These are phyloP conservation scores for Neodiprion lecontei DNA, from an alignment of 1,140 invertebrate genomes.

Conservation along the genomic window DNA sequence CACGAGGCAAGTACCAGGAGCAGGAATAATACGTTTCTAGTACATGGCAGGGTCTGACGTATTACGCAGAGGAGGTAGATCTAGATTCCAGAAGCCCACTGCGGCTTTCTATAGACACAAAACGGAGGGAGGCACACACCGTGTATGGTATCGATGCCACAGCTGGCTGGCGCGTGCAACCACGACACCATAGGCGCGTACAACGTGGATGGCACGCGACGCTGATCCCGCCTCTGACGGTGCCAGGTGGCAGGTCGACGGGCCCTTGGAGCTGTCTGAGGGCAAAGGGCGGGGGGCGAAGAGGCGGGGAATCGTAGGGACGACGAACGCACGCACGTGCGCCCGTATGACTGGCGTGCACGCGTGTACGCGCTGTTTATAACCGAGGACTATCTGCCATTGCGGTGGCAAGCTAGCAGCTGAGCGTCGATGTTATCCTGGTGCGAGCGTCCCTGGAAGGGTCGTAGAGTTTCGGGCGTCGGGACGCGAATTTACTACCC, in stretches of 20 bases:
- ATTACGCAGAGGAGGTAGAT: background rate
- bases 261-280: background rate
- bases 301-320: background rate
- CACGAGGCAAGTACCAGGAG: background rate
- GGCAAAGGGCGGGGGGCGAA: background rate
- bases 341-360: background rate
- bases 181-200: background rate
- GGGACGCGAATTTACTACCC: background rate
- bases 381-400: too few relatives aligned
- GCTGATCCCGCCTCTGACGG: background rate
- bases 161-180: background rate
- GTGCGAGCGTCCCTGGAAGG: constrained; percentile 1
- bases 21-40: background rate
- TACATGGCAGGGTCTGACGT: background rate
- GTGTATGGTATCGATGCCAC: background rate
- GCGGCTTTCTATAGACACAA: background rate
- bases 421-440: background rate
- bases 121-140: background rate
- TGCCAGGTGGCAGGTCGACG: background rate
- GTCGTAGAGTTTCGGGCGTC: background rate
- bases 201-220: background rate
- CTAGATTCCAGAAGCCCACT: background rate
- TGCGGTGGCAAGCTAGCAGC: background rate
- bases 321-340: background rate
- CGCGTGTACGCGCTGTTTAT: too few relatives aligned